phyloP scores from a whole-genome alignment of 2,888 invertebrate genomes.

The Clanis bilineata region DNA sequence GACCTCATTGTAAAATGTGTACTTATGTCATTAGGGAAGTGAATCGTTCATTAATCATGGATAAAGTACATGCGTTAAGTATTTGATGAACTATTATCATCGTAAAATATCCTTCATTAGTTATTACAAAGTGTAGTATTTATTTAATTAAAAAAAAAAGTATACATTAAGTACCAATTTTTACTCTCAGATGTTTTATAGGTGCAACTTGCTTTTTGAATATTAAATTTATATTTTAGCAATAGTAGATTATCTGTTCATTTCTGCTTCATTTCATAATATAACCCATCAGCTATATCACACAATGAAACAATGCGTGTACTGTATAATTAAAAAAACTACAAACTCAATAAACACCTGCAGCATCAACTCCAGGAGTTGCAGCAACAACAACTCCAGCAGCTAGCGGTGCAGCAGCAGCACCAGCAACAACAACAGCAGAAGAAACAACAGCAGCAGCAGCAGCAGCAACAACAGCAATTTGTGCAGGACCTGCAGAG shows the following conservation, averaged over 20 bases:
- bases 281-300: too few relatives aligned
- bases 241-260: too few relatives aligned
- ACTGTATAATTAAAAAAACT: too few relatives aligned
- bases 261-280: too few relatives aligned
- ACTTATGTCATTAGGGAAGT: not conserved
- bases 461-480: conserved; percentile 53
- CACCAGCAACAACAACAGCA: conserved; percentile 48
- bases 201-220: too few relatives aligned
- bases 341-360: conserved; percentile 22
- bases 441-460: conserved; percentile 50
- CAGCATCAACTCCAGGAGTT: conserved; percentile 64
- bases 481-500: conserved; percentile 58
- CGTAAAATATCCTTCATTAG: not conserved
- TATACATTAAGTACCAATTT: too few relatives aligned
- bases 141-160: too few relatives aligned
- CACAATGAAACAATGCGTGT: too few relatives aligned
- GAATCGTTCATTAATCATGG: not conserved
- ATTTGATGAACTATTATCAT: not conserved
- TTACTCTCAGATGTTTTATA: too few relatives aligned
- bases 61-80: not conserved
- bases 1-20: not conserved
- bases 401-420: conserved; percentile 48
- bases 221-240: too few relatives aligned
- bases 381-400: conserved; percentile 59
- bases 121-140: too few relatives aligned